Conservation (phyloP, 2,113 vertebrate genomes). For the Tichodroma muraria region DNA sequence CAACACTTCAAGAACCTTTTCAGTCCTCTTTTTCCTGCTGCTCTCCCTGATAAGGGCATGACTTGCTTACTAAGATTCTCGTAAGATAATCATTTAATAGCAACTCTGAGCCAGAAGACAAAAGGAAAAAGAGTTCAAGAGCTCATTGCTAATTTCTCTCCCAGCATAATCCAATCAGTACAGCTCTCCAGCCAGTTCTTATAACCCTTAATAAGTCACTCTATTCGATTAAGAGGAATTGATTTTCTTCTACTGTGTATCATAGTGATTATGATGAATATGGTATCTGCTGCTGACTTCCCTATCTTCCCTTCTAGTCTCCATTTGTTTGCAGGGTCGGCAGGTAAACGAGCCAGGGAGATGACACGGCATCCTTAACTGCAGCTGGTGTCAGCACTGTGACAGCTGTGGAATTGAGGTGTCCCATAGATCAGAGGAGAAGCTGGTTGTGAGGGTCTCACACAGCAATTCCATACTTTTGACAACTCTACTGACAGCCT, state of each 20-base stretch:
- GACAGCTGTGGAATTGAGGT: conserved; percentile 75
- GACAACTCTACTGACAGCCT: neutral
- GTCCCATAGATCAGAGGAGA: conserved; percentile 61
- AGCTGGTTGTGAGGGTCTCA: conserved; percentile 38
- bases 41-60: conserved; percentile 59
- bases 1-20: conserved; percentile 48
- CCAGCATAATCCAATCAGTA: conserved; percentile 75
- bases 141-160: conserved; percentile 73
- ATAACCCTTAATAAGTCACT: conserved; percentile 87
- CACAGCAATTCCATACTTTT: conserved; percentile 25
- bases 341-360: conserved; percentile 65
- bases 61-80: conserved; percentile 65
- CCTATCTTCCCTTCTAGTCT: conserved; percentile 13
- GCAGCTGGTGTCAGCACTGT: conserved; percentile 76
- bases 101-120: conserved; percentile 63
- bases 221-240: conserved; percentile 85
- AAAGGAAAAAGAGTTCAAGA: conserved; percentile 64
- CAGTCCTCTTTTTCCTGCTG: conserved; percentile 40
- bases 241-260: conserved; percentile 74
- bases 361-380: conserved; percentile 74
- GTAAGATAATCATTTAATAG: conserved; percentile 70
- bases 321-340: conserved; percentile 64
- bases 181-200: conserved; percentile 73
- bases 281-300: conserved; percentile 50
- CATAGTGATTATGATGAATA: conserved; percentile 87